A percentile compares a stretch with the other conserved stretches of the same genome.
These are phyloP conservation scores for Bombus terrestris DNA, from an alignment of 1,140 invertebrate genomes.

Conservation along the genomic window DNA sequence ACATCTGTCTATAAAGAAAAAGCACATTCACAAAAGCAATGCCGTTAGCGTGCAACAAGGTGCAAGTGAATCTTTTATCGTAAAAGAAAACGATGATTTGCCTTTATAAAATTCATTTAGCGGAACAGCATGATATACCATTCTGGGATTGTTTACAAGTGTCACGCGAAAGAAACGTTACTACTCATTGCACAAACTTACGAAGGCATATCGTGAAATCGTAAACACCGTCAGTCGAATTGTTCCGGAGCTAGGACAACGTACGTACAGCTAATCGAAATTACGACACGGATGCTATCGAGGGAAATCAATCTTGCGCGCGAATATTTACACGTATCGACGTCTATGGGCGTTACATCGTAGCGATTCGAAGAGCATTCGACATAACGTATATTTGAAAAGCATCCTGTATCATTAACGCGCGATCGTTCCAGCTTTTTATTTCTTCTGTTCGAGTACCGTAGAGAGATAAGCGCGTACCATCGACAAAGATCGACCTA, in stretches of 20 bases:
- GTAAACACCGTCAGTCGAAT: not conserved
- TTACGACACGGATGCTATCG: not conserved
- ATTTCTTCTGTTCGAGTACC: not conserved
- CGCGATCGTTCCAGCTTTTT: not conserved
- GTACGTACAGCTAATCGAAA: not conserved
- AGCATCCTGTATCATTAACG: slow-evolving; percentile 12
- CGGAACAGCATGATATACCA: not conserved
- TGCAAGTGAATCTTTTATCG: not conserved
- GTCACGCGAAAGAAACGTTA: not conserved
- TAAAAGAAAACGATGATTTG: not conserved
- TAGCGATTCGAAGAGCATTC: not conserved
- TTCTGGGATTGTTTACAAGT: not conserved
- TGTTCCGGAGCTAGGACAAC: no score
- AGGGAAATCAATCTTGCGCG: not conserved
- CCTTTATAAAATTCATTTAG: not conserved
- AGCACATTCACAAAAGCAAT: slow-evolving; percentile 1
- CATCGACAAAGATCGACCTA: slow-evolving; percentile 39
- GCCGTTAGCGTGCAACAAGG: not conserved
- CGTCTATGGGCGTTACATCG: not conserved
- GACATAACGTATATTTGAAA: not conserved
- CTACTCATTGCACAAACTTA: not conserved
- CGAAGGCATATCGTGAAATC: not conserved
- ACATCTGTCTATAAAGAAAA: not conserved
- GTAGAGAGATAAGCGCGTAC: slow-evolving; percentile 30
- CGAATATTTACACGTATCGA: slow-evolving; percentile 4